phyloP scores from a whole-genome alignment of 2,797 vertebrate species.

The Loris lydekkerianus region DNA sequence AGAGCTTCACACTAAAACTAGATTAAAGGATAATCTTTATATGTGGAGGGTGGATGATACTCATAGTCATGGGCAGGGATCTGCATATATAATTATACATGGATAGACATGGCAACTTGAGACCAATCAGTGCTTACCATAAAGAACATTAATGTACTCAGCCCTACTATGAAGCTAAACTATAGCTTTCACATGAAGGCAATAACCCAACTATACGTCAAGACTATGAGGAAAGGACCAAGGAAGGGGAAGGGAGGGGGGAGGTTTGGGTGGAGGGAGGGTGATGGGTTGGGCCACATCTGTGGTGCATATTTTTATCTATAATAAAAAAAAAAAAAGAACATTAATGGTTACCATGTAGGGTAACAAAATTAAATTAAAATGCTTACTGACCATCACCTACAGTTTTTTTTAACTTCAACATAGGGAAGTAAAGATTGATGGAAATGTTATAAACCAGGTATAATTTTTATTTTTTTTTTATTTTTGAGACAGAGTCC shows the following conservation, averaged over 20 bases:
- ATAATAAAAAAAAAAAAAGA: neutral
- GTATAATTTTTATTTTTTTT: constrained; percentile 3
- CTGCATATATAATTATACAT: constrained; percentile 14
- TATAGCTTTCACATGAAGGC: too few species aligned
- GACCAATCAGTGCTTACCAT: neutral
- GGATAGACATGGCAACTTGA: neutral
- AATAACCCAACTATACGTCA: too few species aligned
- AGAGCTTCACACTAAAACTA: constrained; percentile 31
- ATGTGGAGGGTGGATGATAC: neutral
- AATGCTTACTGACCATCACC: constrained; percentile 46
- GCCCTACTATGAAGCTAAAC: too few species aligned
- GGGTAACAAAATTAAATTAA: constrained; percentile 52
- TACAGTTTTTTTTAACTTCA: constrained; percentile 34
- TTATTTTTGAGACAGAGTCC: neutral
- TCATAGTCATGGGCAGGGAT: neutral
- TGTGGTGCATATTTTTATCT: too few species aligned
- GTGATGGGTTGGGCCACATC: too few species aligned
- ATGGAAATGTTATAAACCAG: constrained; percentile 27
- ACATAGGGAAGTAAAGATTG: constrained; percentile 30
- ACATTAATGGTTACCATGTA: constrained; percentile 14
- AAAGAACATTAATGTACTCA: constrained; percentile 9
- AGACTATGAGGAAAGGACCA: too few species aligned
- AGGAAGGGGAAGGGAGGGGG: too few species aligned
- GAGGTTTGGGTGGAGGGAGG: too few species aligned
- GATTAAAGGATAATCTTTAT: neutral